These are phyloP conservation scores for Tympanuchus pallidicinctus DNA, from an alignment of 2,113 vertebrate genomes.

Conservation along the genomic window DNA sequence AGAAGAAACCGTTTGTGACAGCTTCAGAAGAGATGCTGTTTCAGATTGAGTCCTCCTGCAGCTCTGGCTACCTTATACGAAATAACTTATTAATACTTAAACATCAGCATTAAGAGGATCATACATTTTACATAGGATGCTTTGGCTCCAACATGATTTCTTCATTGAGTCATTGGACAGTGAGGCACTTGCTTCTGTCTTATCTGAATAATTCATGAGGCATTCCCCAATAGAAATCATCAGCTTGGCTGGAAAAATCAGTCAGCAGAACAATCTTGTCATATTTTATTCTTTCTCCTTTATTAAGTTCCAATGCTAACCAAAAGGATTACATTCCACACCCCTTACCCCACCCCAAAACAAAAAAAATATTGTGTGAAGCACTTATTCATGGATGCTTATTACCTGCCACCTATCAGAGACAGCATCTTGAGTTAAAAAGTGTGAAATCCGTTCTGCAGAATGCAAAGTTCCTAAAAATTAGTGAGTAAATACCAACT, in stretches of 20 bases:
- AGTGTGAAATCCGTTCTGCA: background rate
- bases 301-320: slow-evolving; percentile 53
- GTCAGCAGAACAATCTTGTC: slow-evolving; percentile 56
- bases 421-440: background rate
- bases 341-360: background rate
- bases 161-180: slow-evolving; percentile 58
- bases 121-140: slow-evolving; percentile 79
- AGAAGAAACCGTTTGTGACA: slow-evolving; percentile 53
- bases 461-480: slow-evolving; percentile 5
- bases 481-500: background rate
- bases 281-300: slow-evolving; percentile 51
- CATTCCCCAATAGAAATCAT: slow-evolving; percentile 64
- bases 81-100: slow-evolving; percentile 77
- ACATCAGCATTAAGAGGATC: slow-evolving; percentile 71
- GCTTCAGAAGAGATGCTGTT: slow-evolving; percentile 49
- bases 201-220: slow-evolving; percentile 71
- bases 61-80: slow-evolving; percentile 41
- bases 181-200: slow-evolving; percentile 44
- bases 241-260: slow-evolving; percentile 64
- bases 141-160: slow-evolving; percentile 69
- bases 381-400: slow-evolving; percentile 8
- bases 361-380: slow-evolving; percentile 25
- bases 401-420: background rate
- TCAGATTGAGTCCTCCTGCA: slow-evolving; percentile 38
- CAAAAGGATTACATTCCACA: background rate